Conservation (phyloP, 2,888 invertebrate genomes). For the Rhagium mordax region DNA sequence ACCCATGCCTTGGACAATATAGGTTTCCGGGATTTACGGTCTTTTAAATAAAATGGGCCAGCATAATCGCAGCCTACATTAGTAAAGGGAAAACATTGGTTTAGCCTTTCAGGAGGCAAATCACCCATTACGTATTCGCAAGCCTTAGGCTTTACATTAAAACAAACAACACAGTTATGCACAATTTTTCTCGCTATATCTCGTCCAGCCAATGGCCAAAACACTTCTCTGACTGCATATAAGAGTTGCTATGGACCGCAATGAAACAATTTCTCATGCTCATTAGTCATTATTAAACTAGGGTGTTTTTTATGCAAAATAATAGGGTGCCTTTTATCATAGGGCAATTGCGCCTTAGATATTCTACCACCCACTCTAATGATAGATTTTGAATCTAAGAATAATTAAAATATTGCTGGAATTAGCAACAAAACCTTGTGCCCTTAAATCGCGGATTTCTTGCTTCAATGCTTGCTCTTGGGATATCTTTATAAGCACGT, state of each 20-base stretch:
- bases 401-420: constrained; percentile 11
- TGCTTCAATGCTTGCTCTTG: constrained; percentile 7
- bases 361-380: constrained; percentile 10
- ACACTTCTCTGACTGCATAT: constrained; percentile 17
- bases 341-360: not conserved
- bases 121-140: constrained; percentile 34
- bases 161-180: constrained; percentile 35
- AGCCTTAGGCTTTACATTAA: constrained; percentile 16
- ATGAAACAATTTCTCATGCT: constrained; percentile 16
- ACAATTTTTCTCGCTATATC: constrained; percentile 20
- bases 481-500: constrained; percentile 4
- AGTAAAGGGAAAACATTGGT: constrained; percentile 24
- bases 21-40: constrained; percentile 24
- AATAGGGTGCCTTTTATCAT: not conserved
- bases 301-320: not conserved
- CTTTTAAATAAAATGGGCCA: constrained; percentile 31
- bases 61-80: constrained; percentile 35
- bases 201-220: constrained; percentile 30
- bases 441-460: not conserved
- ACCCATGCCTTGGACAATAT: constrained; percentile 30
- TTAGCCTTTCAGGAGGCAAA: constrained; percentile 28
- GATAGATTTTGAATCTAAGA: constrained; percentile 5
- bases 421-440: not conserved
- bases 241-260: constrained; percentile 22
- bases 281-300: constrained; percentile 10